phyloP scores from a whole-genome alignment of 2,888 invertebrate genomes.

The Drosophila leonis region DNA sequence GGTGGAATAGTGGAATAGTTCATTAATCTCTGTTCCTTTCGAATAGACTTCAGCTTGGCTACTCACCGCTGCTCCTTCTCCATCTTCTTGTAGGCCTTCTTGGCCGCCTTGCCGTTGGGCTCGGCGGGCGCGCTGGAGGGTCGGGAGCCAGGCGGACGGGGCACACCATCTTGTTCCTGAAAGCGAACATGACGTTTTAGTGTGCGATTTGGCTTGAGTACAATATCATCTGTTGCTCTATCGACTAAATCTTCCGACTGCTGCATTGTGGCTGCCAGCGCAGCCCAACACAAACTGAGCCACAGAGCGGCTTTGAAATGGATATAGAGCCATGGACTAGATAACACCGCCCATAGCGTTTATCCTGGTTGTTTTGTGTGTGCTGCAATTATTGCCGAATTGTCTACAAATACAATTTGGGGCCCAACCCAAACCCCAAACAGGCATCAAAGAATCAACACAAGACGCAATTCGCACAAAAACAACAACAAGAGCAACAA shows the following conservation, averaged over 20 bases:
- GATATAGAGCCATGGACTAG: not conserved
- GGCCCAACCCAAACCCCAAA: slow-evolving; percentile 7
- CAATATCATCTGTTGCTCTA: not conserved
- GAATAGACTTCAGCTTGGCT: not conserved
- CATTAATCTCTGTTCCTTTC: not conserved
- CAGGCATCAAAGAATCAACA: slow-evolving; percentile 38
- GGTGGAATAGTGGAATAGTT: not conserved
- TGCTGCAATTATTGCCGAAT: slow-evolving; percentile 78
- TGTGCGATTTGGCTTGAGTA: slow-evolving; percentile 32
- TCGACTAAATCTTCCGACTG: slow-evolving; percentile 18
- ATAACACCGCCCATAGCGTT: slow-evolving; percentile 26
- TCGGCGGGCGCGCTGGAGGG: slow-evolving; percentile 85
- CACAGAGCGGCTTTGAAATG: not conserved
- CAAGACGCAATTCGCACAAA: slow-evolving; percentile 49
- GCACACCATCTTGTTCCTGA: slow-evolving; percentile 84
- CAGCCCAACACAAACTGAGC: slow-evolving; percentile 49
- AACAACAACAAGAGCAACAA: slow-evolving; percentile 14
- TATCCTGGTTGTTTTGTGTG: slow-evolving; percentile 35
- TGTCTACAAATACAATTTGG: slow-evolving; percentile 78
- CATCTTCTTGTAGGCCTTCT: slow-evolving; percentile 85
- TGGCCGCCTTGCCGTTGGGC: slow-evolving; percentile 84
- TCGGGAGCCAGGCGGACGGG: slow-evolving; percentile 80
- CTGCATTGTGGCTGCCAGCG: slow-evolving; percentile 63
- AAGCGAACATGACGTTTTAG: slow-evolving; percentile 75
- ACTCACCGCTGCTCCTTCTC: slow-evolving; percentile 85